Conservation (phyloP, 2,888 invertebrate genomes). For the Brenthis ino region DNA sequence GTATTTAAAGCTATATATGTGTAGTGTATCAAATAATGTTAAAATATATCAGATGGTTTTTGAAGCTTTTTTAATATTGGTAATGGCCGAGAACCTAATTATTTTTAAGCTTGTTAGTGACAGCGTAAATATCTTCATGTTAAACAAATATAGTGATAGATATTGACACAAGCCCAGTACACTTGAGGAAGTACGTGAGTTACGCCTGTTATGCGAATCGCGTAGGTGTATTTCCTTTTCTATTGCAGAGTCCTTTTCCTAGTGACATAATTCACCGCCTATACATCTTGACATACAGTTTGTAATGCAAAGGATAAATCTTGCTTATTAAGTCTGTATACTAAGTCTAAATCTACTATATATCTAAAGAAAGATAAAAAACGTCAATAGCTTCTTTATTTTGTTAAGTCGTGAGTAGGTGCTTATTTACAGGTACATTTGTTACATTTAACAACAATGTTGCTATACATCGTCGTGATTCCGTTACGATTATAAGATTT, state of each 20-base stretch:
- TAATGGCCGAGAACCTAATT: no score
- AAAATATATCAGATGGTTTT: no score
- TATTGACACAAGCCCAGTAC: conserved; percentile 26
- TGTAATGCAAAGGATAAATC: conserved; percentile 3
- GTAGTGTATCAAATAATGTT: no score
- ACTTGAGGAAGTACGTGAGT: conserved; percentile 42
- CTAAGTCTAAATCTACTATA: background rate
- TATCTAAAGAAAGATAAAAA: no score
- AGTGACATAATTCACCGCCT: conserved; percentile 44
- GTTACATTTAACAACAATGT: conserved; percentile 42
- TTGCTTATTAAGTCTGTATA: background rate
- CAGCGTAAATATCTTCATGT: conserved; percentile 2
- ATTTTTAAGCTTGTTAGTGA: background rate
- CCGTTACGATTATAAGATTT: conserved; percentile 66
- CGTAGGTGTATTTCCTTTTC: conserved; percentile 42
- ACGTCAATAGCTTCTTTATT: no score
- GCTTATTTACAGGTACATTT: conserved; percentile 18
- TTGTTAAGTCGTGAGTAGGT: no score
- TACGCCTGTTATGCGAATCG: conserved; percentile 37
- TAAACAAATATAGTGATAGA: conserved; percentile 22
- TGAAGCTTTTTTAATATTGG: no score
- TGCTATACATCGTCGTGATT: conserved; percentile 45
- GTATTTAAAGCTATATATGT: no score
- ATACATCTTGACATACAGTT: conserved; percentile 26
- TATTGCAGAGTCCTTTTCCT: conserved; percentile 41